Conservation (phyloP, 2,113 vertebrate genomes). For the Psephotus haematonotus region DNA sequence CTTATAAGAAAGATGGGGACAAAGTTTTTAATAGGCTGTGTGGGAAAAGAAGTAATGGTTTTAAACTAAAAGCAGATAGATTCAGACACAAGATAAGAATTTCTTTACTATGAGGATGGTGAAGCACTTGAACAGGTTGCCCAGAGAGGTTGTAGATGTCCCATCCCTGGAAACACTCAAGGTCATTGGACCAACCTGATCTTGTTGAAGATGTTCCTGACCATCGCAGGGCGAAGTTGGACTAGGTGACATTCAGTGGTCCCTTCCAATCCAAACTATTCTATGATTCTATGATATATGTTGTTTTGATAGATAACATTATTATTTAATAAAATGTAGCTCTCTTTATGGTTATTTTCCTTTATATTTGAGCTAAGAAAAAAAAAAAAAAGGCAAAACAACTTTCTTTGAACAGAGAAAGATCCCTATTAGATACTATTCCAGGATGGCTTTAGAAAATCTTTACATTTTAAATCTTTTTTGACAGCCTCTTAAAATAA, state of each 20-base stretch:
- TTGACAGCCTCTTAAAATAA: constrained; percentile 49
- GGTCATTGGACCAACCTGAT: neutral
- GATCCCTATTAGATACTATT: neutral
- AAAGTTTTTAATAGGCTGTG: neutral
- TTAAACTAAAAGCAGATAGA: neutral
- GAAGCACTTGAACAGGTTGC: neutral
- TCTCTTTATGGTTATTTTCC: neutral
- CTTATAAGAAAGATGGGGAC: neutral
- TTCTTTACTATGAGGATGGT: fast-evolving
- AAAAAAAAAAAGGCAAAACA: neutral
- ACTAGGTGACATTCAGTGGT: neutral
- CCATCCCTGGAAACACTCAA: neutral
- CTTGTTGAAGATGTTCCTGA: neutral
- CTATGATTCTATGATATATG: neutral
- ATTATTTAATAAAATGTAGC: neutral
- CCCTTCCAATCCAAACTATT: neutral
- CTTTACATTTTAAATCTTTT: constrained; percentile 42
- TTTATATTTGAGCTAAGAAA: neutral
- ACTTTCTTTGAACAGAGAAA: neutral
- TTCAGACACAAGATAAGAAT: neutral
- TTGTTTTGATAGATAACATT: neutral
- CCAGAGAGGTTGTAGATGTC: neutral
- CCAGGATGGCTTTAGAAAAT: neutral
- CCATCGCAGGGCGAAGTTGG: neutral
- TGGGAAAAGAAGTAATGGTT: neutral